Conservation (phyloP, 2,113 vertebrate species). For the Neopipo cinnamomea region DNA sequence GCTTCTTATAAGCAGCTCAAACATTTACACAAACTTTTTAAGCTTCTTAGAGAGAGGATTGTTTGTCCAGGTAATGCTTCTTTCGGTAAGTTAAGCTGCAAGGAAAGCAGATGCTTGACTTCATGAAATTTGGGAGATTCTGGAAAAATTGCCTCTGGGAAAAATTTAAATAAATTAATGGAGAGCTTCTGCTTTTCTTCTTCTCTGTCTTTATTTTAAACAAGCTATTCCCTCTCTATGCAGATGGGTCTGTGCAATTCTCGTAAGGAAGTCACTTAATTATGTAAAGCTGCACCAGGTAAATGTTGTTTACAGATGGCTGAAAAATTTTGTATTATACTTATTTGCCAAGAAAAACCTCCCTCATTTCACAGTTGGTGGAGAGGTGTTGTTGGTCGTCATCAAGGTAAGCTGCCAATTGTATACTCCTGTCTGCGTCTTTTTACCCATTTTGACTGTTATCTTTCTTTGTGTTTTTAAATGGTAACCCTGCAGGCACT, state of each 20-base stretch:
- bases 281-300: conserved; percentile 68
- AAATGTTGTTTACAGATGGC: conserved; percentile 64
- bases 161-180: conserved; percentile 32
- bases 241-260: conserved; percentile 37
- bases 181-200: not conserved
- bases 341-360: conserved; percentile 58
- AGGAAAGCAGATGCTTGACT: conserved; percentile 35
- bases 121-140: not conserved
- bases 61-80: conserved; percentile 42
- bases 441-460: not conserved
- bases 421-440: not conserved
- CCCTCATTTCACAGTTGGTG: not conserved
- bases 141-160: not conserved
- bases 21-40: conserved; percentile 54
- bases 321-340: conserved; percentile 43
- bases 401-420: conserved; percentile 10
- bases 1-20: conserved; percentile 31
- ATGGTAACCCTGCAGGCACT: conserved; percentile 17
- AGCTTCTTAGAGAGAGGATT: conserved; percentile 25
- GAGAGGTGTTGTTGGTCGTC: not conserved
- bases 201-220: conserved; percentile 29
- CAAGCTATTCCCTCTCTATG: not conserved
- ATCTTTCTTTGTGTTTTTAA: conserved; percentile 20
- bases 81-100: not conserved
- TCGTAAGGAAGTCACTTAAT: conserved; percentile 34